These are phyloP conservation scores for Montipora capitata DNA, from an alignment of 92 coral and sea anemone genomes.

Conservation along the genomic window DNA sequence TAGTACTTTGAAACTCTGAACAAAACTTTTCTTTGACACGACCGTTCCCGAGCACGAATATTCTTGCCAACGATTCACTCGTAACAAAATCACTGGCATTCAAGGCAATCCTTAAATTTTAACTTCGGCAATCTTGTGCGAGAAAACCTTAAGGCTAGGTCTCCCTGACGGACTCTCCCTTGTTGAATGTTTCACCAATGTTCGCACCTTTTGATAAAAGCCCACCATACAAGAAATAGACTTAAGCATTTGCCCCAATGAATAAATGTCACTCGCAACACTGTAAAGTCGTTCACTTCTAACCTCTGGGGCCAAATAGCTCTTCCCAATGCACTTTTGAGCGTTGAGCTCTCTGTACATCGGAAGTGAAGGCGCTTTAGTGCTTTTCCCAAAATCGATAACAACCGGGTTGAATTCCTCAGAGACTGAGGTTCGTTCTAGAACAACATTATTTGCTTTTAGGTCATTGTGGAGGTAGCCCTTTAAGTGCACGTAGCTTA, in stretches of 20 bases:
- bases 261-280: background rate
- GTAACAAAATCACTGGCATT: no score
- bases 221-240: background rate
- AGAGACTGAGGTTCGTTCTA: background rate
- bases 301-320: background rate
- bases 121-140: no score
- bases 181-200: background rate
- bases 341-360: background rate
- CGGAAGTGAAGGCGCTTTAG: background rate
- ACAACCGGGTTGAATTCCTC: constrained; percentile 18
- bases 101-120: no score
- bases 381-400: constrained; percentile 47
- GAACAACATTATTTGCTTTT: constrained; percentile 11
- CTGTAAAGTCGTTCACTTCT: background rate
- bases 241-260: background rate
- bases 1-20: no score
- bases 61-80: no score
- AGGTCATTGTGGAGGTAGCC: constrained; percentile 24
- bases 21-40: no score
- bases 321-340: background rate
- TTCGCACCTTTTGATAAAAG: background rate
- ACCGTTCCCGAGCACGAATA: no score
- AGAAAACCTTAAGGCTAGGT: background rate
- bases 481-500: constrained; percentile 7
- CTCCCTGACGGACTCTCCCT: background rate